These are phyloP conservation scores for Picus viridis DNA, from an alignment of 2,797 vertebrate genomes.

Conservation along the genomic window DNA sequence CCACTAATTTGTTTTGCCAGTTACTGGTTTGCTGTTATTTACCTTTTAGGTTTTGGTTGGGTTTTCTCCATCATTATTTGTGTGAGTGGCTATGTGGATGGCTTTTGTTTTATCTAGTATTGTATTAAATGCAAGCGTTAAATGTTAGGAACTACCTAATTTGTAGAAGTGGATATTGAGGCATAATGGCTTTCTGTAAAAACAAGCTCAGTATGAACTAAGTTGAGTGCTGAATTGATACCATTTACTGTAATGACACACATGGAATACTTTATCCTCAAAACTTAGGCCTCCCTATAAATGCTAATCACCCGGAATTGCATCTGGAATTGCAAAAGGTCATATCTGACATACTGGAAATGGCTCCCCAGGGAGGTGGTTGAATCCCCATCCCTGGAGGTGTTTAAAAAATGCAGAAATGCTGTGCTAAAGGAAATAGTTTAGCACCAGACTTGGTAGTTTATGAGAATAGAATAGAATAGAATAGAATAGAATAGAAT, in stretches of 20 bases:
- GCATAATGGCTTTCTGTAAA: background rate
- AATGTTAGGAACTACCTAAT: background rate
- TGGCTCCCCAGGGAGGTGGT: too few relatives aligned
- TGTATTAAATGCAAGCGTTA: background rate
- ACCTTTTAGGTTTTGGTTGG: background rate
- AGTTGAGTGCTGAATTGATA: background rate
- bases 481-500: too few relatives aligned
- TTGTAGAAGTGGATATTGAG: background rate
- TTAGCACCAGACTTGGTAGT: too few relatives aligned
- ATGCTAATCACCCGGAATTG: conserved; percentile 9
- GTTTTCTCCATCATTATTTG: background rate
- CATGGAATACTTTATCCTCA: background rate
- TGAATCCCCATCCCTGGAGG: too few relatives aligned
- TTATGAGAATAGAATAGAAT: too few relatives aligned
- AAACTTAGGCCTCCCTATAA: background rate
- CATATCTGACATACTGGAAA: background rate
- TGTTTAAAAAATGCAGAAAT: too few relatives aligned
- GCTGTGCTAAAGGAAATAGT: too few relatives aligned
- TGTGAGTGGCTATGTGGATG: background rate
- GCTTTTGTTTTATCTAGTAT: background rate
- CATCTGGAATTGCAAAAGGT: conserved; percentile 24
- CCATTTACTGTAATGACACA: background rate
- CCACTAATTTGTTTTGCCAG: background rate
- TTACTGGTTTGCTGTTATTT: background rate
- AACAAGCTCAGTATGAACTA: background rate